These are phyloP conservation scores for Temnothorax rugatulus DNA, from an alignment of 2,888 invertebrate genomes.

Conservation along the genomic window DNA sequence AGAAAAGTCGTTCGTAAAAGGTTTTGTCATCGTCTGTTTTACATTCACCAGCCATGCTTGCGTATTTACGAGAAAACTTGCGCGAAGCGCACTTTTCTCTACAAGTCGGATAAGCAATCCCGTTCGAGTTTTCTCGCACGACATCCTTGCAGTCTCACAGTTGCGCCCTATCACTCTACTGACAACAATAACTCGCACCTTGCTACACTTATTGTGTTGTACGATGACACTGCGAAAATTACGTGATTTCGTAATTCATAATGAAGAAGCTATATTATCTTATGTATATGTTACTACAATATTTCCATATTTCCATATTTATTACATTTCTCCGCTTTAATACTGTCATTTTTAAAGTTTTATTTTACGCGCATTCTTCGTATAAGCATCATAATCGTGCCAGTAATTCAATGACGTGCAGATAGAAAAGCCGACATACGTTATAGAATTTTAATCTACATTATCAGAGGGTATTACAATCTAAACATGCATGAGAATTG, in stretches of 20 bases:
- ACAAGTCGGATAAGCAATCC: conserved; percentile 40
- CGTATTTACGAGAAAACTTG: conserved; percentile 63
- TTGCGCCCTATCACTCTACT: conserved; percentile 3
- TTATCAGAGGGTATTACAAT: neutral
- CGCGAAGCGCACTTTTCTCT: conserved; percentile 51
- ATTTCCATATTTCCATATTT: neutral
- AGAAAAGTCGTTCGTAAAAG: conserved; percentile 34
- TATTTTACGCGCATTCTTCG: neutral
- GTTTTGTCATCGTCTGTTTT: conserved; percentile 57
- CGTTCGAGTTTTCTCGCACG: conserved; percentile 34
- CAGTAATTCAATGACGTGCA: conserved; percentile 12
- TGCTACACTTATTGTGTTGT: neutral
- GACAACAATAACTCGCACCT: conserved; percentile 18
- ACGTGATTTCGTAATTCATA: neutral
- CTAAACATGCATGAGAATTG: conserved; percentile 30
- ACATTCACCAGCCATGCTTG: conserved; percentile 55
- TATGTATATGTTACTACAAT: neutral
- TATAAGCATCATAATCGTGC: neutral
- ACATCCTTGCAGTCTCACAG: conserved; percentile 15
- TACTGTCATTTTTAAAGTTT: neutral
- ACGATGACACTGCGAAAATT: neutral
- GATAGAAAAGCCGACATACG: neutral
- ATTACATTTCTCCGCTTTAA: neutral
- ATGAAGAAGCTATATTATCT: neutral
- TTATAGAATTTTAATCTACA: conserved; percentile 33